Percentiles rank a stretch among this genome's conserved stretches.
Conservation (phyloP, 2,888 invertebrate species). For the Flabesymbios commensalis region DNA sequence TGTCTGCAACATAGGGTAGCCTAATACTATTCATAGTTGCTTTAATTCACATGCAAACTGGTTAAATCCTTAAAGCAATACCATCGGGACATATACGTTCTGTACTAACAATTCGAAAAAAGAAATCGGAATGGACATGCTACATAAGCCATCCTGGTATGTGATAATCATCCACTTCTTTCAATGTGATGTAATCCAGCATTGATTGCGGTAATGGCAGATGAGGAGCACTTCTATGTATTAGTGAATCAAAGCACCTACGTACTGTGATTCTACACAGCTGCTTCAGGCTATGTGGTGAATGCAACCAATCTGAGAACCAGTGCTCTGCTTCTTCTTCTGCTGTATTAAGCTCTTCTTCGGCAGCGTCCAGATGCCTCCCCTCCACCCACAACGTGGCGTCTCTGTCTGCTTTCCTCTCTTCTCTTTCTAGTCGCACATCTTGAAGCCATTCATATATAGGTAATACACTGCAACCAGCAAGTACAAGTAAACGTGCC, state of each 20-base stretch:
- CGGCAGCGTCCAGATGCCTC: background rate
- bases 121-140: no score
- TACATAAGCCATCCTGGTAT: background rate
- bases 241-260: conserved; percentile 43
- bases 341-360: conserved; percentile 1
- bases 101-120: no score
- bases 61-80: no score
- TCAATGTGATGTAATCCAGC: conserved; percentile 46
- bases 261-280: conserved; percentile 51
- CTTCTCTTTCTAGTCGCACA: no score
- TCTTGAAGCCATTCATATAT: conserved; percentile 31
- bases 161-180: conserved; percentile 39
- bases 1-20: no score
- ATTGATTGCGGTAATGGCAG: conserved; percentile 48
- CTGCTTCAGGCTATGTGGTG: conserved; percentile 47
- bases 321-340: conserved; percentile 25
- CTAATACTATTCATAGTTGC: no score
- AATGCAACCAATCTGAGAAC: conserved; percentile 44
- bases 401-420: background rate
- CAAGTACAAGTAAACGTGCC: conserved; percentile 50
- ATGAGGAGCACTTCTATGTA: conserved; percentile 39
- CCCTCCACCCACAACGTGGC: background rate
- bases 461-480: conserved; percentile 44
- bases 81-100: no score
- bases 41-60: no score